Conservation (phyloP, 2,888 invertebrate species). For the Pasiphila rectangulata region DNA sequence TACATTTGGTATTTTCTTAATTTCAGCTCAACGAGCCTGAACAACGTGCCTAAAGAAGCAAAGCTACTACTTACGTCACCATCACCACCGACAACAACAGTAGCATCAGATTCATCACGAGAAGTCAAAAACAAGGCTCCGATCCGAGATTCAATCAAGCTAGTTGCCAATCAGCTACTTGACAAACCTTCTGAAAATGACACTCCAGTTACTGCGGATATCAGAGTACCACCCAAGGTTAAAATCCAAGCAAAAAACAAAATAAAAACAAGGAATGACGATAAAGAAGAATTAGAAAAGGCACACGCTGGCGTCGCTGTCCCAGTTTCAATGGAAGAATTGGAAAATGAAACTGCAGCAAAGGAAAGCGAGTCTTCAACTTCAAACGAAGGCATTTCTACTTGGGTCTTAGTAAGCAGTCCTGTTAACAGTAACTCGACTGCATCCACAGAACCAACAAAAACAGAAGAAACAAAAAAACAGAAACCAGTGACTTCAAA, state of each 20-base stretch:
- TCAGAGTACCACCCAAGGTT: slow-evolving; percentile 83
- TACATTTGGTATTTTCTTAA: slow-evolving; percentile 10
- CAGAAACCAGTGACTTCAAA: slow-evolving; percentile 52
- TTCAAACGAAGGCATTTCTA: slow-evolving; percentile 85
- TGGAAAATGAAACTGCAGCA: slow-evolving; percentile 79
- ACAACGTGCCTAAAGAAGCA: slow-evolving; percentile 20
- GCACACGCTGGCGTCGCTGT: slow-evolving; percentile 85
- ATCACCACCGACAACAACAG: slow-evolving; percentile 28
- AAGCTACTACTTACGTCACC: slow-evolving; percentile 23
- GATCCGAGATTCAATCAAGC: slow-evolving; percentile 80
- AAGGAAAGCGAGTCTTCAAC: slow-evolving; percentile 70
- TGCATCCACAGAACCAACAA: slow-evolving; percentile 64
- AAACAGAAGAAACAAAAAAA: slow-evolving; percentile 62
- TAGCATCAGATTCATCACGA: slow-evolving; percentile 48
- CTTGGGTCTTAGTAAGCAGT: slow-evolving; percentile 87
- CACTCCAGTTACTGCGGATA: slow-evolving; percentile 75
- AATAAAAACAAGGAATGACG: slow-evolving; percentile 65
- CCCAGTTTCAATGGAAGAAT: slow-evolving; percentile 83
- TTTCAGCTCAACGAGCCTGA: slow-evolving; percentile 40
- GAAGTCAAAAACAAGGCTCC: slow-evolving; percentile 67
- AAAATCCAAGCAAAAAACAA: slow-evolving; percentile 77
- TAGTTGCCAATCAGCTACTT: slow-evolving; percentile 80
- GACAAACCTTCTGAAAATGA: slow-evolving; percentile 64
- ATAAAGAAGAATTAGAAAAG: slow-evolving; percentile 64
- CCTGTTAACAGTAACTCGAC: slow-evolving; percentile 55